These are phyloP conservation scores for Urosaurus nigricauda DNA, from an alignment of 2,797 vertebrate genomes.

Conservation along the genomic window DNA sequence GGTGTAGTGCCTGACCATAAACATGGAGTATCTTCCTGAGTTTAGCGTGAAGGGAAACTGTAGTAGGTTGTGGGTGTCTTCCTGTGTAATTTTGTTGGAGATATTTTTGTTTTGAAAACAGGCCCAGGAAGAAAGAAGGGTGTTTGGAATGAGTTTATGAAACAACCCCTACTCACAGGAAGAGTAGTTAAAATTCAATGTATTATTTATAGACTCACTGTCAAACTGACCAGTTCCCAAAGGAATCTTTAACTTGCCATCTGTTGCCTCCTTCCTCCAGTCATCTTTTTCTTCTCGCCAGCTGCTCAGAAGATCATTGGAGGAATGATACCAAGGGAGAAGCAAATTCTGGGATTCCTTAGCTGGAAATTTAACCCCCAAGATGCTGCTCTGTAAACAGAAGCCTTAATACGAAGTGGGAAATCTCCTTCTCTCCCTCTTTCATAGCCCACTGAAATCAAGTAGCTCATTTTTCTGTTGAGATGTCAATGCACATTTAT, in stretches of 20 bases:
- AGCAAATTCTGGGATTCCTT: neutral
- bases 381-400: neutral
- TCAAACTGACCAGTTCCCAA: neutral
- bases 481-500: neutral
- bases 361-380: neutral
- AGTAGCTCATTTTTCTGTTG: neutral
- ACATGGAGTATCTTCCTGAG: neutral
- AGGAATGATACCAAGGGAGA: fast-evolving
- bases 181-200: neutral
- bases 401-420: neutral
- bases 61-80: neutral
- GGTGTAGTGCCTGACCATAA: neutral
- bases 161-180: constrained; percentile 26
- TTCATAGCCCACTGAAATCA: neutral
- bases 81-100: neutral
- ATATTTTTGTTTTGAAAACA: neutral
- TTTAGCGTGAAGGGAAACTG: constrained; percentile 4
- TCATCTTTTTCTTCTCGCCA: constrained; percentile 4
- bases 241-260: neutral
- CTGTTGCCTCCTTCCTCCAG: neutral
- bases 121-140: constrained; percentile 24
- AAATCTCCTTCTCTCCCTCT: neutral
- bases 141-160: neutral
- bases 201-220: constrained; percentile 29
- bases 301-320: neutral